Base-by-base conservation (phyloP, 2,888 invertebrate species). In the Drosophila setosimentum region DNA sequence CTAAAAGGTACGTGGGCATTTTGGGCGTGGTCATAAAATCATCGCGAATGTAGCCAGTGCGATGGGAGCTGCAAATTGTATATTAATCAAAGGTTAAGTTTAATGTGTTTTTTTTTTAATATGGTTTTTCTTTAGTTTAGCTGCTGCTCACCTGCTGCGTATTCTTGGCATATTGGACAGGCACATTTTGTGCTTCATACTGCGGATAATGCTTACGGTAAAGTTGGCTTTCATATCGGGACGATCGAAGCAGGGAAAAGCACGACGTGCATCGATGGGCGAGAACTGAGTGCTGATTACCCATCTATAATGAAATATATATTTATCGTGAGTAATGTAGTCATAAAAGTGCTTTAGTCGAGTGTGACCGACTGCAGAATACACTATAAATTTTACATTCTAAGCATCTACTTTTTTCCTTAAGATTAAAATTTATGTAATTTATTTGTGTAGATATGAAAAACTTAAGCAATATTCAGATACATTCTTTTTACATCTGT, bases 231-330 rank as follows among this genome's bases (percentile, higher is more conserved):
- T 97, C 90, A 96, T 96, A 21, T 94, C 94, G 2, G 98, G 98
- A 80, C 98, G 97, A 87, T 98, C 98, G 88, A 97, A 97, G 91
- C 97, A 97, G 8, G 98, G 98, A 91, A 98, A 98, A 0, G 97
- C 97, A 86, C 95, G 94, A 48, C 97, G 94, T 0, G 97, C 97
- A 85, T 96, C 95, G 0, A 95, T 96, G 0, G 97, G 95, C 73
- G 97, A 96, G 90, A 97, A 97, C 87, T 97, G 97, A 0, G 97
- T 97, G 8, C 96, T 95, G 1, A 95, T 96, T 92, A 97, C 94
- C 95, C 95, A 96, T 91, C 97, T 97, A 42, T 18, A 57, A 42
- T 27, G 5, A 11, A 27, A 16, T 11, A 24, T 0, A 2, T 0
- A 58, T 1, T 13, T 4, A 40, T 32, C 8, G 21, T 33, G 13